A percentile compares a stretch with the other conserved stretches of the same genome.
phyloP scores from a whole-genome alignment of 2,888 invertebrate genomes.

The Lasioglossum malachurum region DNA sequence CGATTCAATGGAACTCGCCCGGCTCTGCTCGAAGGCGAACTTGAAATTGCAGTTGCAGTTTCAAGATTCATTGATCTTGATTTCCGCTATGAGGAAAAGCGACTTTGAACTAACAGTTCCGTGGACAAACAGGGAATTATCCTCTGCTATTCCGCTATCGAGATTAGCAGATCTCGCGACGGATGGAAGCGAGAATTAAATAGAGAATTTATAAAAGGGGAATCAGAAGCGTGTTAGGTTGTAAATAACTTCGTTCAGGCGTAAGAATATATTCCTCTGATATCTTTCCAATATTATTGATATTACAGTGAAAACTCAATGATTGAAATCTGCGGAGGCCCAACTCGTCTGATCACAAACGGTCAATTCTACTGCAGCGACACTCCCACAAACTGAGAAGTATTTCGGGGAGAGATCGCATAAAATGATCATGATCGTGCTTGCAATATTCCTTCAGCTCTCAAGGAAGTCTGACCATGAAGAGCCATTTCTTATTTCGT shows the following conservation, averaged over 20 bases:
- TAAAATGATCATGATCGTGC: background rate
- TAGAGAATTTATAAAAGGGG: no score
- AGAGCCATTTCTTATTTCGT: slow-evolving; percentile 3
- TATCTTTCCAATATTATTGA: background rate
- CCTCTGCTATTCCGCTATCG: background rate
- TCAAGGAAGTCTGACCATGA: background rate
- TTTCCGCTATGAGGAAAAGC: background rate
- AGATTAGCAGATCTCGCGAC: background rate
- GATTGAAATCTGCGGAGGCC: background rate
- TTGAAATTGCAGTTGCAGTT: background rate
- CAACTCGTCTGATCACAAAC: background rate
- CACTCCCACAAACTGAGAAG: background rate
- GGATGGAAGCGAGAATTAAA: no score
- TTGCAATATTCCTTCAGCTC: background rate
- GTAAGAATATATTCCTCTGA: no score
- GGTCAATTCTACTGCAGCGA: background rate
- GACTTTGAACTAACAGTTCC: background rate
- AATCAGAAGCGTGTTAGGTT: no score
- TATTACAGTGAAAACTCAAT: background rate
- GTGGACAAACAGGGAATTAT: background rate
- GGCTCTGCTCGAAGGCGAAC: background rate
- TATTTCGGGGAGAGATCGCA: background rate
- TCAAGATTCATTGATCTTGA: background rate
- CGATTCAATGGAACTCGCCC: slow-evolving; percentile 51
- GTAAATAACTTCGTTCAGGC: no score